Evolutionary conservation across 2,113 vertebrate species (phyloP).

Genomic region (Stigmatopora argus): DNA sequence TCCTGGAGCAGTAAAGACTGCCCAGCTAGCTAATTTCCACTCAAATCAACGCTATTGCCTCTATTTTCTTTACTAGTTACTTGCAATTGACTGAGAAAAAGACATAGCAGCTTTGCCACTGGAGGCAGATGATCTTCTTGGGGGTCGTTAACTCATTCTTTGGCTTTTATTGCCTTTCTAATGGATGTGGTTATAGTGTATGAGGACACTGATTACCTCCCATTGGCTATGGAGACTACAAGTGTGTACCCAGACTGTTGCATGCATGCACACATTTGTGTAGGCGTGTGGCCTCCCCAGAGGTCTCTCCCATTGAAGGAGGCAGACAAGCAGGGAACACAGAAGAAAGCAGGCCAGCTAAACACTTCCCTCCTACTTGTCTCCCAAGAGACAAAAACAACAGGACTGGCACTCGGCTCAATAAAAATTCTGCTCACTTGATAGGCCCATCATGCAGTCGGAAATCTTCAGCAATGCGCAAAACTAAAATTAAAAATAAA

Average conservation of each 20-base stretch:
- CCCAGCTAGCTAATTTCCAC: neutral
- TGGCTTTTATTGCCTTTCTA: conserved; percentile 67
- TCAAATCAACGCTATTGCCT: conserved; percentile 17
- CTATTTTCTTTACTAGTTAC: conserved; percentile 48
- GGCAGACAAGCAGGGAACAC: neutral
- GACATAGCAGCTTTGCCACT: conserved; percentile 33
- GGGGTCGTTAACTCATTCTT: conserved; percentile 66
- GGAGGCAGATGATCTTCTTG: conserved; percentile 64
- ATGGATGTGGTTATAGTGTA: conserved; percentile 68
- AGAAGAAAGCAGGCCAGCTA: conserved; percentile 7
- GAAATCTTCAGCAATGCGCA: neutral
- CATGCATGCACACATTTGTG: neutral
- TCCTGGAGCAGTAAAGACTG: neutral
- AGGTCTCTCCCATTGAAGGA: conserved; percentile 11
- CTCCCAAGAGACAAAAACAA: conserved; percentile 10
- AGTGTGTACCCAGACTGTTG: conserved; percentile 2
- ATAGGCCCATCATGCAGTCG: neutral
- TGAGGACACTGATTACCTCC: conserved; percentile 64
- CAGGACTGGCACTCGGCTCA: neutral
- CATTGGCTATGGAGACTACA: conserved; percentile 37
- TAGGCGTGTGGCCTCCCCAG: conserved; percentile 3
- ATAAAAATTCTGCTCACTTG: neutral
- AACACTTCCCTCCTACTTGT: conserved; percentile 3
- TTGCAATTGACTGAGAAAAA: conserved; percentile 19
- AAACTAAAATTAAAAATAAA: no score